Evolutionary conservation across 2,797 vertebrate species (phyloP), one percentile per base, ranked within the genome.

Genomic region (Bradypus variegatus): DNA sequence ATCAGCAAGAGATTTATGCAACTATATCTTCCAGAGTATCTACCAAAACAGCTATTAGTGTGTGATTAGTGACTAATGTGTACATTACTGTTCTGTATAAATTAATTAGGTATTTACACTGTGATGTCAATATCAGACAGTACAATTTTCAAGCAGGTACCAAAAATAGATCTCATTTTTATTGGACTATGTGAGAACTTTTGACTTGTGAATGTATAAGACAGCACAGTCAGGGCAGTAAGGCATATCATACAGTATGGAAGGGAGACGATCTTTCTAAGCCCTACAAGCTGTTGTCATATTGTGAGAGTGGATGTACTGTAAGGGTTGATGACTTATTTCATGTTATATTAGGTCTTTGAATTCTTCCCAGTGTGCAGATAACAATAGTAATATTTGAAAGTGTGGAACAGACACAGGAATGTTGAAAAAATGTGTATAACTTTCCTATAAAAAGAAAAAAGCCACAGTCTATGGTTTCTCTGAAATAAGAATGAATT

Each of bases 121-220:
- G 58, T 29, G 41, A 75, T 75, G 41, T 16, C 53, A 84, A 36
- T 65, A 45, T 93, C 93, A 85, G 75, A 84, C 33, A 53, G 36
- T 78, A 36, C 82, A 73, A 85, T 23, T 90, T 91, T 60, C 15
- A 93, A 82, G 36, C 62, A 60, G 21, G 67, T 41, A 48, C 64
- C 87, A 88, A 89, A 92, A 90, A 82, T 81, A 82, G 69, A 77
- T 38, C 48, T 92, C 70, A 70, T 90, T 87, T 93, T 85, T 45
- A 82, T 36, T 93, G 72, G 92, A 93, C 69, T 90, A 79, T 65
- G 70, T 87, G 86, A 78, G 50, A 84, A 41, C 41, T 45, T 93
- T 87, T 84, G 69, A 89, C 86, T 82, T 69, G 27, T 21, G 8
- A 64, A 75, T 92, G 45, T 69, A 3, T 36, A 36, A 45, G 41